A percentile compares a stretch with the other conserved stretches of the same genome.
Evolutionary conservation across 2,888 invertebrate species (phyloP).

Genomic region (Allolobophora icterica): DNA sequence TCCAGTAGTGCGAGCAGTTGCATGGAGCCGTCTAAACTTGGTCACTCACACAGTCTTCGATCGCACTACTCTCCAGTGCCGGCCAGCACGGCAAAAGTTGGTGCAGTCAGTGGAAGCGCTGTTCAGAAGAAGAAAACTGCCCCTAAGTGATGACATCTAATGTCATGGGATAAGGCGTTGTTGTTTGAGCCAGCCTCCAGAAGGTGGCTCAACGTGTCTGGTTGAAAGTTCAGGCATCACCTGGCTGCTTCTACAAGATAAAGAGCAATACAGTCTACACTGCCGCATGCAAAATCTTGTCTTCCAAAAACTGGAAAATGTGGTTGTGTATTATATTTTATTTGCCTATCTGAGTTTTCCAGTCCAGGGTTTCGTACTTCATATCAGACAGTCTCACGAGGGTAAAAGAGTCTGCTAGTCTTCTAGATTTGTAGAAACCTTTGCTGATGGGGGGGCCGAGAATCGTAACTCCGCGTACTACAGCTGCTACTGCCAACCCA

Average conservation of each 20-base stretch:
- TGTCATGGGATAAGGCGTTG: background rate
- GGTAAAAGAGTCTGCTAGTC: background rate
- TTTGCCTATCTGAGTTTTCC: background rate
- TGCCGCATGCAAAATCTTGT: background rate
- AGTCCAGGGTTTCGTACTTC: background rate
- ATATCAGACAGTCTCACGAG: background rate
- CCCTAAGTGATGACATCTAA: background rate
- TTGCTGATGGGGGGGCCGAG: background rate
- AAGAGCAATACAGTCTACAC: background rate
- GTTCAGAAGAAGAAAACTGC: background rate
- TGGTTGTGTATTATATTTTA: background rate
- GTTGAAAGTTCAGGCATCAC: background rate
- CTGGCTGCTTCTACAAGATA: background rate
- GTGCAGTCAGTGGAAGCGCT: background rate
- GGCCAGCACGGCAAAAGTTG: background rate
- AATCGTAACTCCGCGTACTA: background rate
- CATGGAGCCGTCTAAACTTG: background rate
- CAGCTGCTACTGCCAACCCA: background rate
- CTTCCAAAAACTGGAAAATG: background rate
- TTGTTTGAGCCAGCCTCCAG: background rate
- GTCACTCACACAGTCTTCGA: slow-evolving; percentile 10
- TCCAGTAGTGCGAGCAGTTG: slow-evolving; percentile 18
- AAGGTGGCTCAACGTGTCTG: background rate
- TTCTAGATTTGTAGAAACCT: background rate
- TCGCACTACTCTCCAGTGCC: slow-evolving; percentile 9